Evolutionary conservation across 2,888 invertebrate species (phyloP).

Genomic region (Brenthis daphne): DNA sequence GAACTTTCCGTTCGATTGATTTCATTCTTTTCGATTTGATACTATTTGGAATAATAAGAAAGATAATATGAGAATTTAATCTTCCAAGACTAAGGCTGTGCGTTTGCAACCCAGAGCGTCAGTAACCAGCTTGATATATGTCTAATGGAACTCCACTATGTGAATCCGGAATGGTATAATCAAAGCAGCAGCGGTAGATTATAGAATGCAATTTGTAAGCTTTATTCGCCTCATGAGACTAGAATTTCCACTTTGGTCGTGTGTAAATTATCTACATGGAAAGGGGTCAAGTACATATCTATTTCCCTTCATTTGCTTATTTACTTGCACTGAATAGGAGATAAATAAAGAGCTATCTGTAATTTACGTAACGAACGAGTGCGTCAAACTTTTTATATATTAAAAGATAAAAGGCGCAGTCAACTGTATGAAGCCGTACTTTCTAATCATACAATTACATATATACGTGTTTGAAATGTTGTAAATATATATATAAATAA

Average conservation of each 20-base stretch:
- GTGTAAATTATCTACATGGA: slow-evolving; percentile 12
- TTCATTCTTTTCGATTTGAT: too few relatives aligned
- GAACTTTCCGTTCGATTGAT: too few relatives aligned
- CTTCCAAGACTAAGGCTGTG: too few relatives aligned
- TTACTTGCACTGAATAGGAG: slow-evolving; percentile 20
- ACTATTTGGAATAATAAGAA: too few relatives aligned
- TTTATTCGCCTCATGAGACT: slow-evolving; percentile 17
- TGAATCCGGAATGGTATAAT: slow-evolving; percentile 7
- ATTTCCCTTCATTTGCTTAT: slow-evolving; percentile 18
- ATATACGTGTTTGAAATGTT: too few relatives aligned
- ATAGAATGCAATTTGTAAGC: slow-evolving; percentile 14
- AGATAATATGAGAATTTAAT: too few relatives aligned
- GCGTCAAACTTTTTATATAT: slow-evolving; percentile 1
- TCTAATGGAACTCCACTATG: too few relatives aligned
- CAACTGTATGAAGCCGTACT: too few relatives aligned
- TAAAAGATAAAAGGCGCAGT: not conserved
- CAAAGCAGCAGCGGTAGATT: slow-evolving; percentile 10
- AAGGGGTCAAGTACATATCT: slow-evolving; percentile 18
- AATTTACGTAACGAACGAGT: slow-evolving; percentile 7
- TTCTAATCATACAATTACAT: too few relatives aligned
- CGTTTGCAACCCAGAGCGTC: too few relatives aligned
- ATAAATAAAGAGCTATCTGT: slow-evolving; percentile 18
- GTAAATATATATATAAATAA: too few relatives aligned
- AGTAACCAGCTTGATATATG: too few relatives aligned
- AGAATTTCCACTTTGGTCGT: slow-evolving; percentile 4